These are phyloP conservation scores for Drosophila subquinaria DNA, from an alignment of 2,888 invertebrate species.

Conservation along the genomic window DNA sequence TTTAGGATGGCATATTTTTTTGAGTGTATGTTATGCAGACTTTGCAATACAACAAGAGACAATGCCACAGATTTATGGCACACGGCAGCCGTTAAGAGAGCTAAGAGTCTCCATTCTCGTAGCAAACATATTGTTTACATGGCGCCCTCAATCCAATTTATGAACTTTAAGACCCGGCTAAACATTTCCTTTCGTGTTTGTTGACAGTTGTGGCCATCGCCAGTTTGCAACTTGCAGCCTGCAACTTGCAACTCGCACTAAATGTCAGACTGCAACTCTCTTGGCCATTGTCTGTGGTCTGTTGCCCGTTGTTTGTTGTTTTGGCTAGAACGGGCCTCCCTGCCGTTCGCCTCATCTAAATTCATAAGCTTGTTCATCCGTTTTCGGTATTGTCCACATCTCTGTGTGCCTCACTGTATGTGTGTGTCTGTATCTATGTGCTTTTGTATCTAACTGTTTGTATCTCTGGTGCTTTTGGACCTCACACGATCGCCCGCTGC, in stretches of 20 bases:
- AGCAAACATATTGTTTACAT: constrained; percentile 74
- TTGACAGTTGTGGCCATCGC: constrained; percentile 74
- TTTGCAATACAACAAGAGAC: constrained; percentile 8
- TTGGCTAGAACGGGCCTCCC: constrained; percentile 50
- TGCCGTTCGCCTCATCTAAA: constrained; percentile 42
- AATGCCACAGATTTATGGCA: constrained; percentile 72
- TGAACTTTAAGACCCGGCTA: constrained; percentile 65
- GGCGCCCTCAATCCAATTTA: constrained; percentile 70
- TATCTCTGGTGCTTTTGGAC: constrained; percentile 46
- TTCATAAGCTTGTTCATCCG: constrained; percentile 66
- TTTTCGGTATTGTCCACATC: constrained; percentile 57
- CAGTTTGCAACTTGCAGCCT: constrained; percentile 22
- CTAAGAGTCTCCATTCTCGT: constrained; percentile 47
- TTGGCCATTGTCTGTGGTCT: constrained; percentile 47
- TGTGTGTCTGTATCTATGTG: constrained; percentile 10
- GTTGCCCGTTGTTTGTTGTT: constrained; percentile 1
- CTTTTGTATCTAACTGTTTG: constrained; percentile 29
- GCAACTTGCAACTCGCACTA: constrained; percentile 45
- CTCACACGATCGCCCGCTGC: constrained; percentile 72
- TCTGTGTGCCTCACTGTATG: constrained; percentile 6
- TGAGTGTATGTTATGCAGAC: not conserved
- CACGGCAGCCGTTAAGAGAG: constrained; percentile 66
- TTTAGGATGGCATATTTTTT: too few relatives aligned
- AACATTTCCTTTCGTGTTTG: constrained; percentile 78
- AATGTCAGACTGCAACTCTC: constrained; percentile 60